These are phyloP conservation scores for Irena cyanogastra DNA, from an alignment of 2,113 vertebrate genomes.

Conservation along the genomic window DNA sequence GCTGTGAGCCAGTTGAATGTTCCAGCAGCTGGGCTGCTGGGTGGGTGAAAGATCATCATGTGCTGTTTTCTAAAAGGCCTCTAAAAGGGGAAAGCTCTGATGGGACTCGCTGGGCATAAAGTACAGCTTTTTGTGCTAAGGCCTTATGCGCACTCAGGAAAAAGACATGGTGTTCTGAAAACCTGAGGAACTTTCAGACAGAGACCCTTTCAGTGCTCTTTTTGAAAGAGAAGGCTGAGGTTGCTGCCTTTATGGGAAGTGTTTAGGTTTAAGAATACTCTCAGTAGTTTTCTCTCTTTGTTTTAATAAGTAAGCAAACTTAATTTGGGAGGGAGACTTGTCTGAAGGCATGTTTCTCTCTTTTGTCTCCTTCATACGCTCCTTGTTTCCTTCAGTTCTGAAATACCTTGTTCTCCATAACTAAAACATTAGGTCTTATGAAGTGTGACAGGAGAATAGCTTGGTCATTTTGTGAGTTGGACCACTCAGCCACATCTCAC, in stretches of 20 bases:
- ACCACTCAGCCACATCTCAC: neutral
- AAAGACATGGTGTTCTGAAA: neutral
- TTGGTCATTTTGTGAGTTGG: neutral
- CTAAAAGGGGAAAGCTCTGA: neutral
- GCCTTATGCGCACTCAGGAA: neutral
- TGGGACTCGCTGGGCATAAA: neutral
- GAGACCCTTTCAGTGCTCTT: neutral
- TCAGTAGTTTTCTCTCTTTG: neutral
- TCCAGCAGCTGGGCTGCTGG: neutral
- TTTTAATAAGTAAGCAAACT: neutral
- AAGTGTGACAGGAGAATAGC: neutral
- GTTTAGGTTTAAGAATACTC: neutral
- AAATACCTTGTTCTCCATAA: neutral
- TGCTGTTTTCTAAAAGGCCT: neutral
- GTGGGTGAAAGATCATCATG: neutral
- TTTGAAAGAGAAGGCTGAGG: neutral
- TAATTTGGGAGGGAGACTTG: neutral
- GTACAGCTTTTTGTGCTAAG: neutral
- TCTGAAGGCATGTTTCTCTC: neutral
- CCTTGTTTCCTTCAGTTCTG: neutral
- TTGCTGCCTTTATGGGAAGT: neutral
- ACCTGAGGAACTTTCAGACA: neutral
- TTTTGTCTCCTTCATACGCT: neutral
- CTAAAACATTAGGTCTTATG: neutral
- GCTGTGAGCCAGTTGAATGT: neutral